Evolutionary conservation across 2,888 invertebrate species (phyloP).

Genomic region (Caenorhabditis drosophilae): DNA sequence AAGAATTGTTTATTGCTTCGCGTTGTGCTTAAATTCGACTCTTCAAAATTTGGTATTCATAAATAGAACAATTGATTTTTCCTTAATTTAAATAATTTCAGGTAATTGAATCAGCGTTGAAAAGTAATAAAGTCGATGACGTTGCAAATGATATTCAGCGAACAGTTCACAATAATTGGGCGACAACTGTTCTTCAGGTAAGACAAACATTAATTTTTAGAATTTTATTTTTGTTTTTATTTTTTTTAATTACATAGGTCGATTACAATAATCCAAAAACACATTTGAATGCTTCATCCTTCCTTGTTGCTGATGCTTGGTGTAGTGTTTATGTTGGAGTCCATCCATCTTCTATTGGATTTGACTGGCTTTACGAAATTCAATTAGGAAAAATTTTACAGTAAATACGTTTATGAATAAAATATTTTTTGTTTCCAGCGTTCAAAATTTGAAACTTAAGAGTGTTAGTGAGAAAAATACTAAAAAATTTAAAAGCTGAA

Average conservation of each 20-base stretch:
- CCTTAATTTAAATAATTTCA: too few species aligned
- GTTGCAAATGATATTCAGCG: slow-evolving; percentile 25
- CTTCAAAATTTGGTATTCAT: slow-evolving; percentile 32
- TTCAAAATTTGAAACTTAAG: too few species aligned
- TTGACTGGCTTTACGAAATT: slow-evolving; percentile 42
- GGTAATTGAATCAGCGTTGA: slow-evolving; percentile 33
- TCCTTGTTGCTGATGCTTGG: slow-evolving; percentile 30
- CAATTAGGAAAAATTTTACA: slow-evolving; percentile 36
- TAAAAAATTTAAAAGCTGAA: too few species aligned
- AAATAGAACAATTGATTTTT: too few species aligned
- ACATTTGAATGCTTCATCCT: slow-evolving; percentile 37
- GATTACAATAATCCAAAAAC: slow-evolving; percentile 41
- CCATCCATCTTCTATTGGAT: slow-evolving; percentile 33
- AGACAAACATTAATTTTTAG: neutral
- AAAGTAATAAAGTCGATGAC: slow-evolving; percentile 9
- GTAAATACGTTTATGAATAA: neutral
- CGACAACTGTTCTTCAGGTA: slow-evolving; percentile 27
- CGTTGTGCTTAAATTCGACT: slow-evolving; percentile 33
- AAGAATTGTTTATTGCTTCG: slow-evolving; percentile 31
- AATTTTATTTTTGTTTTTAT: neutral
- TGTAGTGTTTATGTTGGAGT: slow-evolving; percentile 48
- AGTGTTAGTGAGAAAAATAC: too few species aligned
- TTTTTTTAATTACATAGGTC: slow-evolving; percentile 20
- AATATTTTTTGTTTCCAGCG: neutral
- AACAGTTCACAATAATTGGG: slow-evolving; percentile 22